Percentiles rank a stretch among this genome's conserved stretches.
These are phyloP conservation scores for Euphonia xanthogaster DNA, from an alignment of 2,797 vertebrate genomes.

Conservation along the genomic window DNA sequence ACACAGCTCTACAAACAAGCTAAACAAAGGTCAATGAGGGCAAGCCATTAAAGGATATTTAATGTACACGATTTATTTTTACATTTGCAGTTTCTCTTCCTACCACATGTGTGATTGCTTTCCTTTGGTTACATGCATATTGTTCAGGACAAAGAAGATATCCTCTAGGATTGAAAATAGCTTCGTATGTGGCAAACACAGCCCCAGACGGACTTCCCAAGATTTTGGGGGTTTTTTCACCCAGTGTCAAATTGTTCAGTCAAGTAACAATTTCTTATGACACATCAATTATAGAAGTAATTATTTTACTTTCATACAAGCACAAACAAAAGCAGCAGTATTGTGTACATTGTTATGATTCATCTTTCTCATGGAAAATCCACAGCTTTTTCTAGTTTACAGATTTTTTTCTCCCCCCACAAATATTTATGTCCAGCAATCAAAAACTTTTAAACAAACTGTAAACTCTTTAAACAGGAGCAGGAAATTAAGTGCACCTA, in stretches of 20 bases:
- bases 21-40: neutral
- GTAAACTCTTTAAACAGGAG: neutral
- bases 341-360: neutral
- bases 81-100: neutral
- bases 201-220: neutral
- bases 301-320: neutral
- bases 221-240: rapidly evolving
- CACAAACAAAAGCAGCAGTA: neutral
- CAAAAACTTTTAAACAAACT: neutral
- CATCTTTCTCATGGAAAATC: neutral
- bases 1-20: neutral
- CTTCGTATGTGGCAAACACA: neutral
- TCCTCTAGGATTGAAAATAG: neutral
- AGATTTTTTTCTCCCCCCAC: neutral
- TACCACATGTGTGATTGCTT: neutral
- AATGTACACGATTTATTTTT: neutral
- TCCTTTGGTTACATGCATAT: neutral
- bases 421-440: neutral
- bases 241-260: neutral
- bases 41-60: neutral
- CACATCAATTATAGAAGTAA: neutral
- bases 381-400: neutral
- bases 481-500: neutral
- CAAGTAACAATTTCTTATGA: neutral
- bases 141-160: neutral